These are phyloP conservation scores for Heliocidaris erythrogramma DNA, from an alignment of 35 echinoderm and acorn worm genomes.

Conservation along the genomic window DNA sequence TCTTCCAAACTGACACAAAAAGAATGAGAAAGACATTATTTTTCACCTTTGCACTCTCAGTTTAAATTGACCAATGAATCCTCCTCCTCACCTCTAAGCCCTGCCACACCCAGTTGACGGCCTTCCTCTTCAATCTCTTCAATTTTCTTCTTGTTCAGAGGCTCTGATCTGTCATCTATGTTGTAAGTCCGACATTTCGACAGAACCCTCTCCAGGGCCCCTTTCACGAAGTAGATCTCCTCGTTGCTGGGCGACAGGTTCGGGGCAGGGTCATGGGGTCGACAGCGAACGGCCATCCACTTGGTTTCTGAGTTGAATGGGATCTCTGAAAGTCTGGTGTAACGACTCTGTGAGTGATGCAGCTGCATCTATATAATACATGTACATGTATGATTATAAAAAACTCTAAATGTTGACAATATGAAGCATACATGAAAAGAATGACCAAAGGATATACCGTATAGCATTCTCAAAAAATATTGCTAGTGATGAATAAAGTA, in stretches of 20 bases:
- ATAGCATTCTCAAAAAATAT: no score
- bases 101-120: slow-evolving; percentile 63
- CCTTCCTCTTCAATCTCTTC: slow-evolving; percentile 62
- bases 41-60: no score
- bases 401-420: background rate
- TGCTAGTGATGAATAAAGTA: no score
- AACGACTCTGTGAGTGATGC: slow-evolving; percentile 65
- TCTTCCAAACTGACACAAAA: no score
- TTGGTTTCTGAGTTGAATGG: slow-evolving; percentile 92
- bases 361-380: slow-evolving; percentile 69
- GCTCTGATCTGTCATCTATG: slow-evolving; percentile 49
- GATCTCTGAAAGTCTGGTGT: slow-evolving; percentile 66
- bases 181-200: slow-evolving; percentile 72
- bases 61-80: no score
- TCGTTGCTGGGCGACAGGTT: slow-evolving; percentile 38
- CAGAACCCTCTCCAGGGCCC: slow-evolving; percentile 80
- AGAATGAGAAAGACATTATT: no score
- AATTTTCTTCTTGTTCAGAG: slow-evolving; percentile 52
- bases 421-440: background rate
- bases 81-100: slow-evolving; percentile 82
- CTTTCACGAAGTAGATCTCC: slow-evolving; percentile 78
- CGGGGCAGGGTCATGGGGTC: slow-evolving; percentile 25
- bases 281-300: slow-evolving; percentile 82
- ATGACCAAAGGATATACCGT: no score
- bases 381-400: background rate